Base-by-base conservation (phyloP, 2,797 vertebrate genomes). In the Melanotaenia pygmaea region DNA sequence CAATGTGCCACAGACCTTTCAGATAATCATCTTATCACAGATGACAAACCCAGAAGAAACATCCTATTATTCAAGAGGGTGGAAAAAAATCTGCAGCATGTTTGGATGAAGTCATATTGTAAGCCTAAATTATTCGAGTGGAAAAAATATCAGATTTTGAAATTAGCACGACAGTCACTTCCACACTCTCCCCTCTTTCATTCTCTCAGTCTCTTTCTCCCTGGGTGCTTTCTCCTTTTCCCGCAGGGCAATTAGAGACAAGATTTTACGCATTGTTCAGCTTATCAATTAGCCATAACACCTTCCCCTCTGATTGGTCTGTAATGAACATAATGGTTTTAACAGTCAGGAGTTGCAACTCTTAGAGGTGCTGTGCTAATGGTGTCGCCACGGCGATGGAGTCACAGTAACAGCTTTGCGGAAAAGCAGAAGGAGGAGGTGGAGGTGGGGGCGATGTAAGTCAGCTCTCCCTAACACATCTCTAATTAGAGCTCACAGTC, bases 281-380 rank as follows among this genome's bases (percentile, higher is more conserved):
- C 95, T 95, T 96, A 94, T 96, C 95, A 96, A 95, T 96, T 98
- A 97, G 96, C 96, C 95, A 95, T 95, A 96, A 97, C 95, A 96
- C 95, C 94, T 95, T 95, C 84, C 84, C 88, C 87, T 95, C 96
- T 95, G 95, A 96, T 90, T 95, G 95, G 96, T 87, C 92, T 94
- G 90, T 95, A 96, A 97, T 96, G 96, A 97, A 97, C 96, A 96
- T 97, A 98, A 96, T 96, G 96, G 96, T 95, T 96, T 96, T 96
- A 97, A 95, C 95, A 96, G 96, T 95, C 96, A 96, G 94, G 96
- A 97, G 96, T 95, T 95, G 95, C 95, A 96, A 97, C 96, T 97
- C 96, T 98, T 97, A 98, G 97, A 97, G 96, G 94, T 95, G 95
- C 94, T 91, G 94, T 96, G 96, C 96, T 98, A 99, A 98, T 97